These are phyloP conservation scores for Priocnemis perturbator DNA, from an alignment of 2,888 invertebrate genomes.

Conservation along the genomic window DNA sequence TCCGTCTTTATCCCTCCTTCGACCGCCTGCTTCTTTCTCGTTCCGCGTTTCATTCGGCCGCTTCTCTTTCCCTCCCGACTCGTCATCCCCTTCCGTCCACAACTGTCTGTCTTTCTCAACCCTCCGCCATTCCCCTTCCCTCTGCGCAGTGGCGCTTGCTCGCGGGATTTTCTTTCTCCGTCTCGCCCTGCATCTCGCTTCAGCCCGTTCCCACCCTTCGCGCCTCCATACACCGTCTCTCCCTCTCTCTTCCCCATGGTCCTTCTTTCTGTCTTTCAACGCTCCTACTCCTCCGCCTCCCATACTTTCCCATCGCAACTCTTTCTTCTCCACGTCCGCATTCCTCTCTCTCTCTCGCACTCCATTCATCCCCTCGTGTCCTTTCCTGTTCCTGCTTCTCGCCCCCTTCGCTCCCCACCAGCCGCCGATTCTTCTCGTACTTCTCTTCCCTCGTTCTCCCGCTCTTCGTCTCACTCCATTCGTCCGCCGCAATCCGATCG, in stretches of 20 bases:
- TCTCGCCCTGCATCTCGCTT: background rate
- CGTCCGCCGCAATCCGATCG: constrained; percentile 10
- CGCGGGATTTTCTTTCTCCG: background rate
- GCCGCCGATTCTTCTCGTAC: background rate
- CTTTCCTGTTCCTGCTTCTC: constrained; percentile 7
- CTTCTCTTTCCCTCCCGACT: background rate
- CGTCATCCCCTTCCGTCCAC: background rate
- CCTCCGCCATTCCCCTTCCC: too few relatives aligned
- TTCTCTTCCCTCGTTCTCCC: constrained; percentile 18
- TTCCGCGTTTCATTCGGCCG: too few relatives aligned
- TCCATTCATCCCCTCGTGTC: background rate
- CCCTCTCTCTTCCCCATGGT: constrained; percentile 15
- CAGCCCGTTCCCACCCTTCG: constrained; percentile 9
- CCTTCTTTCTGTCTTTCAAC: background rate
- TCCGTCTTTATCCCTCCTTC: background rate
- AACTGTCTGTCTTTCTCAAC: too few relatives aligned
- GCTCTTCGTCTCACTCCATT: constrained; percentile 9
- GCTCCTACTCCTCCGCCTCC: background rate
- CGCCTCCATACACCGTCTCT: constrained; percentile 12
- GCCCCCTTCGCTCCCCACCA: too few relatives aligned
- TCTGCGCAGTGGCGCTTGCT: background rate
- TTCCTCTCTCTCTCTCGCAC: constrained; percentile 19
- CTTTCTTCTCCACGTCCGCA: background rate
- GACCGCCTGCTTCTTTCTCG: too few relatives aligned
- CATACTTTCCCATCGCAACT: too few relatives aligned